Conservation (phyloP, 2,888 invertebrate species). For the Hemicrepidius hirtus region DNA sequence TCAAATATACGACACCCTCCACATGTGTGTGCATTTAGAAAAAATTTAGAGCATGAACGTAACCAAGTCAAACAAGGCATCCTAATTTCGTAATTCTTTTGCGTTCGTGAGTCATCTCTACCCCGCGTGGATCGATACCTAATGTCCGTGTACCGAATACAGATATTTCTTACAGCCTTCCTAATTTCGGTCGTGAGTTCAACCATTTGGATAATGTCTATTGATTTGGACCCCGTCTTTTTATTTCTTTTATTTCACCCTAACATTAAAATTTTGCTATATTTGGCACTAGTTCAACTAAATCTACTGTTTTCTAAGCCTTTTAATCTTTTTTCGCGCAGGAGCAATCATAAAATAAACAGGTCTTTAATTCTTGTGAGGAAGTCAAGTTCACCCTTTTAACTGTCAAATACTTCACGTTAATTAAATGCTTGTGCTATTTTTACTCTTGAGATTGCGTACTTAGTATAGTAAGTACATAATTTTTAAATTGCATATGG, state of each 20-base stretch:
- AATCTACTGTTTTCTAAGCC: neutral
- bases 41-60: neutral
- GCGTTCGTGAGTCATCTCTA: slow-evolving; percentile 59
- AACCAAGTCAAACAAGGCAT: slow-evolving; percentile 29
- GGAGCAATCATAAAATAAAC: too few relatives aligned
- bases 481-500: too few relatives aligned
- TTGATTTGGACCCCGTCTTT: slow-evolving; percentile 59
- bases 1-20: too few relatives aligned
- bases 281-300: neutral
- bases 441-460: too few relatives aligned
- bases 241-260: slow-evolving; percentile 49
- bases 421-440: too few relatives aligned
- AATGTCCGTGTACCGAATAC: slow-evolving; percentile 61
- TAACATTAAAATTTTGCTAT: slow-evolving; percentile 37
- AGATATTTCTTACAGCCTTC: slow-evolving; percentile 61
- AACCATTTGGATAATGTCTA: slow-evolving; percentile 63
- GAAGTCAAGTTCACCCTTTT: too few relatives aligned
- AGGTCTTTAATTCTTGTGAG: too few relatives aligned
- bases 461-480: too few relatives aligned
- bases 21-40: neutral
- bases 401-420: too few relatives aligned
- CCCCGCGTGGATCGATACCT: slow-evolving; percentile 59
- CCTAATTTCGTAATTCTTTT: slow-evolving; percentile 42
- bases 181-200: slow-evolving; percentile 61
- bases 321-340: slow-evolving; percentile 19